A percentile compares a stretch with the other conserved stretches of the same genome.
Conservation (phyloP, 2,797 vertebrate species). For the Odontamblyopus rebecca region DNA sequence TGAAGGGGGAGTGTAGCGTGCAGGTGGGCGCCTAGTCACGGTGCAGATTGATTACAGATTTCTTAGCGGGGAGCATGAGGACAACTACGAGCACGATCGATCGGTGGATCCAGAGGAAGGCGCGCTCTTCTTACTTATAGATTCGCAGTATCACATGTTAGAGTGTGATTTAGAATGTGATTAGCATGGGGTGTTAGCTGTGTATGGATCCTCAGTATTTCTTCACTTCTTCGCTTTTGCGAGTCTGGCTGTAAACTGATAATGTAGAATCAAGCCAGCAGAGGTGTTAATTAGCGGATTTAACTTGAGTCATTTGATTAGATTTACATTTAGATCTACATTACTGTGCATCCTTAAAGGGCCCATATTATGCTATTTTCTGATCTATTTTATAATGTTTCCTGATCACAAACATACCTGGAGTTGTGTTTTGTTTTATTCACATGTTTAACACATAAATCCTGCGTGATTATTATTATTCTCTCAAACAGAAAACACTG, state of each 20-base stretch:
- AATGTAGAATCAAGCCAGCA: conserved; percentile 1
- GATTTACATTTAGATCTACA: background rate
- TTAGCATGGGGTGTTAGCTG: conserved; percentile 32
- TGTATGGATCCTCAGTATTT: conserved; percentile 28
- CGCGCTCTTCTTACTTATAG: conserved; percentile 14
- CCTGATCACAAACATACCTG: no score
- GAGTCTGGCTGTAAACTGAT: conserved; percentile 48
- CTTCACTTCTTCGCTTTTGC: conserved; percentile 18
- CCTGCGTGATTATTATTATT: no score
- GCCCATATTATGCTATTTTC: no score
- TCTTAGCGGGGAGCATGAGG: conserved; percentile 1
- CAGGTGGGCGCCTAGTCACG: conserved; percentile 39
- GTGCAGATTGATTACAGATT: conserved; percentile 35
- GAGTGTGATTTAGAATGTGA: conserved; percentile 12
- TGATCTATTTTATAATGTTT: no score
- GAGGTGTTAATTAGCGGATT: background rate
- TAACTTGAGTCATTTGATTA: background rate
- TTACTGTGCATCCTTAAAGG: no score
- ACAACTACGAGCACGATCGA: conserved; percentile 11
- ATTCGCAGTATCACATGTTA: conserved; percentile 12
- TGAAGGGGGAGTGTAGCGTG: conserved; percentile 28
- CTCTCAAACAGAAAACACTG: no score
- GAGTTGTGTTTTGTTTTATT: no score
- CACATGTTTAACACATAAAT: no score
- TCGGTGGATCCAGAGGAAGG: conserved; percentile 51